Evolutionary conservation across 2,797 vertebrate species (phyloP).

Genomic region (Benthosema pterotum): DNA sequence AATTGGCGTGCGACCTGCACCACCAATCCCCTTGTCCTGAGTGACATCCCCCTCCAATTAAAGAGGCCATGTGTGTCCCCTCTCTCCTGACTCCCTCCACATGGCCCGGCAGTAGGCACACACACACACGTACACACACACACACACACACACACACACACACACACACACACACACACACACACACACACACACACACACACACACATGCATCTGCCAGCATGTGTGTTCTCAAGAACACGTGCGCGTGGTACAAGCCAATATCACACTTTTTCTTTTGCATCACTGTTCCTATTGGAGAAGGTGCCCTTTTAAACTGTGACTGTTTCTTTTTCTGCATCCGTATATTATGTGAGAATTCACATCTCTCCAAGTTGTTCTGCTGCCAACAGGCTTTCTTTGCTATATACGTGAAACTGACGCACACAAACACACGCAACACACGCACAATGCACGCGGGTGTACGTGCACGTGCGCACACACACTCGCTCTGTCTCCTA

Average conservation of each 20-base stretch:
- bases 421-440: slow-evolving; percentile 8
- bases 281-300: too few species aligned
- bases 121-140: slow-evolving; percentile 18
- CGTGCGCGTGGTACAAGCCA: too few species aligned
- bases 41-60: slow-evolving; percentile 81
- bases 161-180: not conserved
- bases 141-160: slow-evolving; percentile 15
- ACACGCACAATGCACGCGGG: not conserved
- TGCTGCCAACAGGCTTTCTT: too few species aligned
- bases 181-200: not conserved
- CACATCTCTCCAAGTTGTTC: too few species aligned
- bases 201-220: not conserved
- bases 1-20: slow-evolving; percentile 81
- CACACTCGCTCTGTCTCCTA: slow-evolving; percentile 45
- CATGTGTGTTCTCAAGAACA: not conserved
- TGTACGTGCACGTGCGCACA: too few species aligned
- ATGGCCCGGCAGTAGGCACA: not conserved
- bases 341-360: too few species aligned
- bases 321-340: too few species aligned
- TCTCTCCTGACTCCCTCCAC: too few species aligned
- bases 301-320: too few species aligned
- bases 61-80: slow-evolving; percentile 37
- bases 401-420: not conserved
- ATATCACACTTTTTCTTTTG: too few species aligned
- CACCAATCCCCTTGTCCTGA: slow-evolving; percentile 71